Conservation (phyloP, 2,797 vertebrate genomes). For the Sebastes steindachneri region DNA sequence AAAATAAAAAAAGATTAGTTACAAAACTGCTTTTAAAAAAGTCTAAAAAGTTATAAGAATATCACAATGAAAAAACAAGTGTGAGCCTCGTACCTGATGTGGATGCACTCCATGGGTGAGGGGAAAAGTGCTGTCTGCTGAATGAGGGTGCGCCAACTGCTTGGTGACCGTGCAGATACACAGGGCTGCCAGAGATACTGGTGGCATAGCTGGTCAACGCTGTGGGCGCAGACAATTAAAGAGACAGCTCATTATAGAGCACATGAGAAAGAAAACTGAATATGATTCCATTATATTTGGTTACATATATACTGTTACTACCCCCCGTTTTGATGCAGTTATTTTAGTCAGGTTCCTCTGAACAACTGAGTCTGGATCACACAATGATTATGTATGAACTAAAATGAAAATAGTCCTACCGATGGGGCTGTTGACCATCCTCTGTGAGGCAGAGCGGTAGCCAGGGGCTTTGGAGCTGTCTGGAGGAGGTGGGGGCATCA, state of each 20-base stretch:
- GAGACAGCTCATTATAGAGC: neutral
- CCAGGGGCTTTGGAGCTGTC: conserved; percentile 98
- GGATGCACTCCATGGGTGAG: conserved; percentile 98
- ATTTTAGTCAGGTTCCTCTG: neutral
- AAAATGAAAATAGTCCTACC: conserved; percentile 75
- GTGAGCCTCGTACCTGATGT: conserved; percentile 88
- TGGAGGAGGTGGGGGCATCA: conserved; percentile 85
- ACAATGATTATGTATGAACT: neutral
- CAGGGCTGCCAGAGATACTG: conserved; percentile 93
- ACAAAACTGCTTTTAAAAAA: neutral
- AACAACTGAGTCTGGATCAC: neutral
- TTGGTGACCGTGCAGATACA: conserved; percentile 93
- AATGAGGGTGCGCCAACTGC: conserved; percentile 93
- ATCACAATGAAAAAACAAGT: neutral
- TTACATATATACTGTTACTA: neutral
- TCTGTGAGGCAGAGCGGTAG: conserved; percentile 91
- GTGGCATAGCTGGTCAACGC: conserved; percentile 95
- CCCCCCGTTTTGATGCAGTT: neutral
- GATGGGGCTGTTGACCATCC: conserved; percentile 94
- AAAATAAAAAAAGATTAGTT: neutral
- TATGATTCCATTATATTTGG: neutral
- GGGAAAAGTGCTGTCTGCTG: conserved; percentile 99
- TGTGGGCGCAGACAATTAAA: conserved; percentile 81
- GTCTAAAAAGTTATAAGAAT: neutral
- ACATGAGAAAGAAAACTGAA: neutral